Evolutionary conservation across 37 sponge, comb jelly and placozoan genomes (phyloP), one percentile per base, ranked within the genome.

Genomic region (Halichondria panicea): DNA sequence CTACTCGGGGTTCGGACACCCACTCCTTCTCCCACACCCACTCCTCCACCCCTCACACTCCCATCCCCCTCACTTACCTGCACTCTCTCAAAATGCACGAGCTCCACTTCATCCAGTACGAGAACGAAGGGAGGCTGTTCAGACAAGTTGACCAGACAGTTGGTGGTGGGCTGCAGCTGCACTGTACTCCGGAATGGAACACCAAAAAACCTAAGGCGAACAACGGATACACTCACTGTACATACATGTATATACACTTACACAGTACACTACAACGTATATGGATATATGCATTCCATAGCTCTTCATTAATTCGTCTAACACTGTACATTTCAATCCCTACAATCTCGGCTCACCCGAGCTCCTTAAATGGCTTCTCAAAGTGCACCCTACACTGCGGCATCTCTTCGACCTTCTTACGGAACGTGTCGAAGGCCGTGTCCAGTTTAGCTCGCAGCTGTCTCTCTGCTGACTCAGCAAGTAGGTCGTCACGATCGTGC

Each of bases 51-150:
- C n/a, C n/a, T n/a, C n/a, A 58, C 60, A 25, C 13, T 25, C 27
- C 25, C 12, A 12, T 7, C 25, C 61, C 39, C 25, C 4, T n/a
- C 24, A 70, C 75, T 38, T 74, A 91, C 92, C 62, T 78, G 81
- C 5, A 97, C 97, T 71, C 99, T 80, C 72, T 98, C 99, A 89
- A 98, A 98, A 72, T 98, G 99, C 0, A 98, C 89, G 41, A 98
- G 82, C 65, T 98, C 96, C 41, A 98, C 84, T 71, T 98, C 99
- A 65, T 93, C 94, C 39, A 98, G 81, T 22, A 85, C 72, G 21
- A 95, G 74, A 46, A 95, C 86, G 74, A 95, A 95, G 13, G 87
- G 76, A 24, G 99, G 99, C 84, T 93, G 84, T 30, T 97, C 97
- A 18, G 85, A 80, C n/a, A 97, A 77, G 79, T 88, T 87, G 39